phyloP scores from a whole-genome alignment of 1,140 invertebrate species.

The Lamellibrachia luymesi region DNA sequence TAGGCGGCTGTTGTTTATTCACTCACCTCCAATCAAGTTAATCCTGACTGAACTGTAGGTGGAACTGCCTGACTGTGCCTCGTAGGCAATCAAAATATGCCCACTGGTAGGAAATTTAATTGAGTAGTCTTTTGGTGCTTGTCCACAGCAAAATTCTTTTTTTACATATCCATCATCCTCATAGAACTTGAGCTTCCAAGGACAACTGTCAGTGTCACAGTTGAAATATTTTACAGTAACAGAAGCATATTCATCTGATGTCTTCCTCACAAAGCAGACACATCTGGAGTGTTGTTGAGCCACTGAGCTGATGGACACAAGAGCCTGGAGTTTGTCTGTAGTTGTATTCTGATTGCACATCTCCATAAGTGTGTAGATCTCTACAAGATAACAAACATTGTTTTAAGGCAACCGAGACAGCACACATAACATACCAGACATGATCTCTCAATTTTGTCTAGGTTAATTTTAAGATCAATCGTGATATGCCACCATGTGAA shows the following conservation, averaged over 20 bases:
- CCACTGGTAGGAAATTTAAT: neutral
- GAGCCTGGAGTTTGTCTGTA: neutral
- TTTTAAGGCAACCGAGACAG: neutral
- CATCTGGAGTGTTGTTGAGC: neutral
- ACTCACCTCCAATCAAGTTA: neutral
- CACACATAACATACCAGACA: neutral
- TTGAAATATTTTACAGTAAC: neutral
- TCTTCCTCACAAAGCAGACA: neutral
- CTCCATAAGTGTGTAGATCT: neutral
- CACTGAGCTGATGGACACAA: neutral
- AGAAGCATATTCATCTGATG: neutral
- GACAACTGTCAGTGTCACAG: neutral
- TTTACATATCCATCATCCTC: neutral
- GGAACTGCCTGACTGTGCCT: neutral
- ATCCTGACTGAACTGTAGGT: neutral
- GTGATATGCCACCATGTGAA: no score
- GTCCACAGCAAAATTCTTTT: neutral
- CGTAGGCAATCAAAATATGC: neutral
- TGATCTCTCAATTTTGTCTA: no score
- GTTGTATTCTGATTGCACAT: neutral
- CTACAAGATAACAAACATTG: neutral
- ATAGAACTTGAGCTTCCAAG: slow-evolving; percentile 7
- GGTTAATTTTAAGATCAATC: no score
- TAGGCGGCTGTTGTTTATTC: neutral
- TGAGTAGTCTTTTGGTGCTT: neutral